A percentile compares a stretch with the other conserved stretches of the same genome.
phyloP scores from a whole-genome alignment of 2,888 invertebrate genomes.

The Nomada ruficornis region DNA sequence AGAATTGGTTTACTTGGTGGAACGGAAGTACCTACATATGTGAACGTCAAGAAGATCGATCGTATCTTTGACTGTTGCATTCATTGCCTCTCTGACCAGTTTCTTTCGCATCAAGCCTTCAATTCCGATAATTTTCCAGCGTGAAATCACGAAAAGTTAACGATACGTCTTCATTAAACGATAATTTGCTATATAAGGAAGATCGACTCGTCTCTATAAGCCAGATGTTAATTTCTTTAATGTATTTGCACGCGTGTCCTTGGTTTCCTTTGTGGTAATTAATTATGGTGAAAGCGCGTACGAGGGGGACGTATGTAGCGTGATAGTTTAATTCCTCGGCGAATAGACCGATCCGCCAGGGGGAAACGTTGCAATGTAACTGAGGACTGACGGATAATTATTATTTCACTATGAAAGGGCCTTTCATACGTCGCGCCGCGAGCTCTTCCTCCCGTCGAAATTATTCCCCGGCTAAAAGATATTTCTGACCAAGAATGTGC shows the following conservation, averaged over 20 bases:
- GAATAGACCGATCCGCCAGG: constrained; percentile 2
- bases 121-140: constrained; percentile 9
- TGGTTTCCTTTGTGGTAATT: not conserved
- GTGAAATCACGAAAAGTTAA: not conserved
- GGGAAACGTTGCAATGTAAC: constrained; percentile 11
- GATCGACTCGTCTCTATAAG: too few relatives aligned
- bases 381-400: constrained; percentile 49
- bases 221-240: not conserved
- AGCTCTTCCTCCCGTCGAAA: constrained; percentile 30
- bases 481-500: constrained; percentile 42
- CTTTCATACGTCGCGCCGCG: constrained; percentile 33
- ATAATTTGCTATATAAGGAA: not conserved
- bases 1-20: not conserved
- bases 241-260: not conserved
- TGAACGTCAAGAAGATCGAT: constrained; percentile 20
- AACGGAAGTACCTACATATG: not conserved
- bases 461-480: constrained; percentile 32
- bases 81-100: not conserved
- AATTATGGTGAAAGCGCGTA: not conserved
- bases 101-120: not conserved
- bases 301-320: not conserved
- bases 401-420: constrained; percentile 52
- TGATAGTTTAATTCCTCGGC: constrained; percentile 18
- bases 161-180: constrained; percentile 5
- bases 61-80: not conserved